These are phyloP conservation scores for Triplophysa siluroides DNA, from an alignment of 2,113 vertebrate species.

Conservation along the genomic window DNA sequence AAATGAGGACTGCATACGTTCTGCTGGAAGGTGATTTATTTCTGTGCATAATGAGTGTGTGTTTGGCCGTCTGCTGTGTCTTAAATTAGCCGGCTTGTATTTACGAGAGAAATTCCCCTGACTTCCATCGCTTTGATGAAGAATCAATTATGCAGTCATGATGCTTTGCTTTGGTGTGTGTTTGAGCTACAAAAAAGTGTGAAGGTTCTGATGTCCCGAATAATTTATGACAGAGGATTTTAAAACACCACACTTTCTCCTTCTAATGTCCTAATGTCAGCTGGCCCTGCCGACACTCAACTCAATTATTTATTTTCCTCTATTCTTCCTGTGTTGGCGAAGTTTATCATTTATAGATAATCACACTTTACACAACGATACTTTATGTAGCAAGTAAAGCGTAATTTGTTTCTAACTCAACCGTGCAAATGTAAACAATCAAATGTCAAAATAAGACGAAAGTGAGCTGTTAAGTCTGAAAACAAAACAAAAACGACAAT, in stretches of 20 bases:
- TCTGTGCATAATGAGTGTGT: constrained; percentile 39
- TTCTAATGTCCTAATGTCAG: constrained; percentile 8
- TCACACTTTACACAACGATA: neutral
- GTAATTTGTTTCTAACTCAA: constrained; percentile 6
- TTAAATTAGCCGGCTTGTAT: constrained; percentile 45
- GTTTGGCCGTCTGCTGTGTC: constrained; percentile 27
- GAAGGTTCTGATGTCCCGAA: constrained; percentile 43
- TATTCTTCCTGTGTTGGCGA: neutral
- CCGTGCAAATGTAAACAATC: neutral
- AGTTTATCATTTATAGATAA: constrained; percentile 1
- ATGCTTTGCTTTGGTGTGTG: constrained; percentile 17
- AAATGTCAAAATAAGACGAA: too few species aligned
- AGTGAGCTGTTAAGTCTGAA: too few species aligned
- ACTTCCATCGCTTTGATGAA: constrained; percentile 50
- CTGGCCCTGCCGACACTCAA: neutral
- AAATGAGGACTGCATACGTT: constrained; percentile 19
- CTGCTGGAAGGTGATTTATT: constrained; percentile 36
- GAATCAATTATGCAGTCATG: constrained; percentile 52
- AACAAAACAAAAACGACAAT: too few species aligned
- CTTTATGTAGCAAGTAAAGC: neutral
- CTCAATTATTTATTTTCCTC: constrained; percentile 36
- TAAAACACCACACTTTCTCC: constrained; percentile 20
- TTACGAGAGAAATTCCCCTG: constrained; percentile 25
- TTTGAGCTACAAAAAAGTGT: constrained; percentile 30
- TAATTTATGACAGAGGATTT: constrained; percentile 17